Evolutionary conservation across 2,888 invertebrate genomes (phyloP).

Genomic region (Norana najaformis): DNA sequence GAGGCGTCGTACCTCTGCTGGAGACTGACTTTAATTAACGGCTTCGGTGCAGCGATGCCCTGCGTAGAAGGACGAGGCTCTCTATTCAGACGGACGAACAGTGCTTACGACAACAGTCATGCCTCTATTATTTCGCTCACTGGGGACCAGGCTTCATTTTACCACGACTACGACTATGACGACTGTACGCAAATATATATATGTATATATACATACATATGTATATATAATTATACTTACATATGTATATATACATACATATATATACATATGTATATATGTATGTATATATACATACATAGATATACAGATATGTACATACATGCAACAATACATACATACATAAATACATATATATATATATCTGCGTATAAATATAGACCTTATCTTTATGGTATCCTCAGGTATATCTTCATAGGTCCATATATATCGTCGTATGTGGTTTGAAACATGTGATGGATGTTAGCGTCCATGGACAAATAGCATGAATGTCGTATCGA

Average conservation of each 20-base stretch:
- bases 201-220: too few relatives aligned
- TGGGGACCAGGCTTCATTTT: not conserved
- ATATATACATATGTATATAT: too few relatives aligned
- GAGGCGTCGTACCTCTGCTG: not conserved
- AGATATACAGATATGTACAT: too few relatives aligned
- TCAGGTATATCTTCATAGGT: too few relatives aligned
- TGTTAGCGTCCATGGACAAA: not conserved
- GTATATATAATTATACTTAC: too few relatives aligned
- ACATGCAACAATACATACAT: too few relatives aligned
- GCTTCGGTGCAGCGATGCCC: not conserved
- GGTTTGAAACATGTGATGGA: not conserved
- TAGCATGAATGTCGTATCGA: not conserved
- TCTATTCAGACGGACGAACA: not conserved
- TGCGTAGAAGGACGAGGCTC: not conserved
- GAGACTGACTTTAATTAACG: constrained; percentile 6
- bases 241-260: too few relatives aligned
- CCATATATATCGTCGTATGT: not conserved
- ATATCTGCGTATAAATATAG: too few relatives aligned
- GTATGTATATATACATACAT: too few relatives aligned
- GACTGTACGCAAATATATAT: too few relatives aligned
- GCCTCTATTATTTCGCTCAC: not conserved
- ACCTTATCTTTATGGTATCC: too few relatives aligned
- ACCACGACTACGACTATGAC: not conserved
- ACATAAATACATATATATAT: too few relatives aligned
- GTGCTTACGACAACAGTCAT: not conserved